Conservation (phyloP, 2,113 vertebrate genomes). For the Daubentonia madagascariensis region DNA sequence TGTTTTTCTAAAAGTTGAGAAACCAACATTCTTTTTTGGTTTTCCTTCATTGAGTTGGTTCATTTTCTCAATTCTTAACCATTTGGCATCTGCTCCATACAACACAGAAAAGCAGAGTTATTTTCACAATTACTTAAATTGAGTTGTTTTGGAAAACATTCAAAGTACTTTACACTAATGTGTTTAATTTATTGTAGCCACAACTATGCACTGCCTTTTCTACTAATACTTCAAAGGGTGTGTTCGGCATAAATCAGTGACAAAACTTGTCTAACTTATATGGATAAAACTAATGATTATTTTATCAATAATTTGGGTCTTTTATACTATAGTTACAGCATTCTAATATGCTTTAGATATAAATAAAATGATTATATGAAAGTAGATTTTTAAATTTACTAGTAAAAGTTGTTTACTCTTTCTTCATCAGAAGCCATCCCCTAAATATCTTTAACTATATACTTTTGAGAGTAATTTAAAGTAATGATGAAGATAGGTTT, state of each 20-base stretch:
- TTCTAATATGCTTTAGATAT: neutral
- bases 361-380: neutral
- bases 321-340: neutral
- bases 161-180: neutral
- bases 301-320: neutral
- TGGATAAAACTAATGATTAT: neutral
- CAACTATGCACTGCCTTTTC: neutral
- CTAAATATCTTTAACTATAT: neutral
- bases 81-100: neutral
- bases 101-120: neutral
- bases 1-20: neutral
- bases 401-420: neutral
- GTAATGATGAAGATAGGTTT: neutral
- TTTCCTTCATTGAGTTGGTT: neutral
- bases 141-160: neutral
- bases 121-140: neutral
- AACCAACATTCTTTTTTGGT: neutral
- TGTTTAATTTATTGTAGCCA: neutral
- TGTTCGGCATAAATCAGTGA: neutral
- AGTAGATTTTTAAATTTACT: neutral
- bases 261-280: neutral
- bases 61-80: neutral
- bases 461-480: neutral
- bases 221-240: neutral
- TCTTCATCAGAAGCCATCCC: neutral